Base-by-base conservation (phyloP, 2,888 invertebrate species). In the Cantharis nigra region DNA sequence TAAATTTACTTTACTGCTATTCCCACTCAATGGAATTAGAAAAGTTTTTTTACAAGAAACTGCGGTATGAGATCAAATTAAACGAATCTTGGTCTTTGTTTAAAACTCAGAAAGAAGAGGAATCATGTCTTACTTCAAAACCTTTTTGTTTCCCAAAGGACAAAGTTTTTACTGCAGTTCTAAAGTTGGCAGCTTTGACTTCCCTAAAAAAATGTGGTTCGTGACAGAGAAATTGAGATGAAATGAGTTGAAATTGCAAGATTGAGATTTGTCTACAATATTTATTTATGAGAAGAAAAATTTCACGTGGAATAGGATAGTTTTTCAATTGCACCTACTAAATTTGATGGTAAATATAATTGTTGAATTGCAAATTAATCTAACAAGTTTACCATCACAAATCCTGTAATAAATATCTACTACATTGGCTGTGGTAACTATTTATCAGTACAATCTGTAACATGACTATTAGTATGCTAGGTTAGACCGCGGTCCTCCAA, bases 371-470 rank as follows among this genome's bases (percentile, higher is more conserved):
- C 75, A 74, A 80, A 78, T 77, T 72, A 82, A 80, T 82, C 79
- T 80, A 80, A 81, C 80, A 81, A 83, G 82, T 82, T 72, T 81
- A 76, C 81, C 75, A 78, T 81, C 81, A 81, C 83, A 83, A 84
- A 85, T 85, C 85, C 85, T 76, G 83, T 84, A 85, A 83, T 86
- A 86, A 86, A 86, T 86, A 85, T 83, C 82, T 67, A 67, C 85
- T 82, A 84, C 86, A 87, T 86, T 85, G 86, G 85, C 84, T 86
- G 87, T 84, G 87, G 87, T 87, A 87, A 87, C 87, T 87, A 87
- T 88, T 88, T 88, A 88, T 88, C 87, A 87, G 87, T 83, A 83
- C 87, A 88, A 88, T 88, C 87, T 88, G 88, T 86, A 87, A 88
- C 85, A 87, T 87, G 87, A 87, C 86, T 88, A 87, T 88, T 88